Evolutionary conservation across 2,888 invertebrate genomes (phyloP), one percentile per base, ranked within the genome.

Genomic region (Taphrorychus bicolor): DNA sequence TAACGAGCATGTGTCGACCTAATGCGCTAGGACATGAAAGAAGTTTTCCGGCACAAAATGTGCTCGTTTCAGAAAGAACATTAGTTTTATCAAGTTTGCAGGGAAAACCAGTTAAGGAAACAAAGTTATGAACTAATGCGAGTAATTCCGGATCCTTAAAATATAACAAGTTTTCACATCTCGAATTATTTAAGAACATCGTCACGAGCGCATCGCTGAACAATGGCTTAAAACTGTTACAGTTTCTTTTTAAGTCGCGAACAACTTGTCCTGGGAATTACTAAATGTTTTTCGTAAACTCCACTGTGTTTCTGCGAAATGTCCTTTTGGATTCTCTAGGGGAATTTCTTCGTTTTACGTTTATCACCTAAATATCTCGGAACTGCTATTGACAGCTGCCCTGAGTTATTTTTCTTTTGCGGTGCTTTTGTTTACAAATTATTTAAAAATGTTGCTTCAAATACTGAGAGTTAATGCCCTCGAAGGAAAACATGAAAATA

Each of bases 171-270:
- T 52, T 52, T 52, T 22, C 21, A 52, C 52, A 52, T 52, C 22
- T 52, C 21, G 19, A 52, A 52, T 52, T 52, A 52, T 52, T 59
- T 52, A 41, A 40, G 52, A 59, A 41, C 16, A 19, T 19, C 41
- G 52, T 59, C 52, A 59, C 59, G 52, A 51, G 49, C 24, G 59
- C 24, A 48, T 59, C 14, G 24, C 52, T 59, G 14, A 59, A 21
- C 41, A 52, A 40, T 19, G 40, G 52, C 40, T 59, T 41, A 32
- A 59, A 51, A 14, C 52, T 52, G 14, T 24, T 9, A 21, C 51
- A 59, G 40, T 59, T 59, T 52, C 59, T 14, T 59, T 52, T 59
- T 52, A 52, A 52, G 52, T 19, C 40, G 19, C 24, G 19, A 21
- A 21, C 49, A 40, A 51, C 40, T 49, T 52, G 52, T 59, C 52